Base-by-base conservation (phyloP, 2,888 invertebrate species). In the Galerucella pusilla region DNA sequence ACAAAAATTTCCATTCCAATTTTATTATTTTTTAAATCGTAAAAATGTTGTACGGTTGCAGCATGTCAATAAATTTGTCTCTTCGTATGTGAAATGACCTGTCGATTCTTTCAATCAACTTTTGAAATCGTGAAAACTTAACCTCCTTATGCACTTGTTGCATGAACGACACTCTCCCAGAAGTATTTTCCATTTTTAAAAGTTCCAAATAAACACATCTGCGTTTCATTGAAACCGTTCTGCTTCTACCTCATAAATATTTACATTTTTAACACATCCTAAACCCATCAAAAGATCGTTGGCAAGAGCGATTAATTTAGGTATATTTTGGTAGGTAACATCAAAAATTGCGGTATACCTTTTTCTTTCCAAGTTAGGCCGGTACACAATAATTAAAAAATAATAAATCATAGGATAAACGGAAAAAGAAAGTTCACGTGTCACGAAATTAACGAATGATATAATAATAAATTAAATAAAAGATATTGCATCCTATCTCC, bases 321-420 rank as follows among this genome's bases (percentile, higher is more conserved):
- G 61, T 64, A 42, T 64, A 64, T 64, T 64, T 64, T 64, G 45
- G 42, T 42, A 64, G 64, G 64, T 64, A 45, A 64, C 16, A 64
- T 64, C 64, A 64, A 64, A 64, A 64, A 20, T 45, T 11, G 16
- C 45, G 42, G 42, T 64, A 42, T 42, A 42, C 3, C 64, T 64
- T 74, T 75, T 77, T 67, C 69, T 54, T 73, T 73, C 74, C 75
- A 77, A 75, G 75, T 77, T 77, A 77, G 74, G 61, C 61, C 61
- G 4, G 61, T 61, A 14, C 7, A 20, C 2, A 20, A 20, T 57
- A 12, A 49, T 49, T 42, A 42, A 49, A 49, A 49, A 14, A 49
- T 14, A 49, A 49, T 49, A 49, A 61, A 61, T 25, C 20, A 14
- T 7, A 42, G 35, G 61, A 20, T 35, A 28, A 60, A 25, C 28